Evolutionary conservation across 2,797 vertebrate genomes (phyloP).

Genomic region (Coregonus suidteri): DNA sequence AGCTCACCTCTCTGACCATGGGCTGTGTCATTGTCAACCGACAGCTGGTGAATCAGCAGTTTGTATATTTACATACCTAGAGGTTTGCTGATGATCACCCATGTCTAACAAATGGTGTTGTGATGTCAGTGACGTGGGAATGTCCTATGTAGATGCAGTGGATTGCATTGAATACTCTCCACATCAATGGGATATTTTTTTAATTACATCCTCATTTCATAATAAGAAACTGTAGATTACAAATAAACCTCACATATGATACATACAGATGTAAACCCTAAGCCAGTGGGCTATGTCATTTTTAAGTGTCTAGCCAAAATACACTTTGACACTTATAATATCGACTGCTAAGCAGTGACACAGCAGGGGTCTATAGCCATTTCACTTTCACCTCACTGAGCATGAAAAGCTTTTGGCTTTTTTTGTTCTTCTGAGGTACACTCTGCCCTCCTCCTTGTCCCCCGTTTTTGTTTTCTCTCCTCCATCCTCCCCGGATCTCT

Average conservation of each 20-base stretch:
- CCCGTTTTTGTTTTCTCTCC: slow-evolving; percentile 36
- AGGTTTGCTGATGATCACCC: neutral
- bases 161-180: neutral
- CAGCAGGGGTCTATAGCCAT: neutral
- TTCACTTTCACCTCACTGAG: neutral
- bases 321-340: neutral
- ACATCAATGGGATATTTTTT: no score
- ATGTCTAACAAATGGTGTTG: neutral
- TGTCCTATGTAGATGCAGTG: neutral
- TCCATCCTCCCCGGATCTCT: slow-evolving; percentile 25
- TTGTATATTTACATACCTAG: slow-evolving; percentile 1
- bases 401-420: neutral
- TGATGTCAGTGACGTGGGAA: neutral
- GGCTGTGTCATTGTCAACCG: neutral
- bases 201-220: no score
- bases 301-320: neutral
- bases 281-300: neutral
- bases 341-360: neutral
- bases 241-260: neutral
- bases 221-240: neutral
- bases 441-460: neutral
- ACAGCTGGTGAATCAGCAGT: neutral
- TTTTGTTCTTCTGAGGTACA: neutral
- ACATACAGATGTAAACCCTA: neutral
- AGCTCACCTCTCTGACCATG: slow-evolving; percentile 1